Base-by-base conservation (phyloP, 2,888 invertebrate genomes). In the Ditylenchus weischeri region DNA sequence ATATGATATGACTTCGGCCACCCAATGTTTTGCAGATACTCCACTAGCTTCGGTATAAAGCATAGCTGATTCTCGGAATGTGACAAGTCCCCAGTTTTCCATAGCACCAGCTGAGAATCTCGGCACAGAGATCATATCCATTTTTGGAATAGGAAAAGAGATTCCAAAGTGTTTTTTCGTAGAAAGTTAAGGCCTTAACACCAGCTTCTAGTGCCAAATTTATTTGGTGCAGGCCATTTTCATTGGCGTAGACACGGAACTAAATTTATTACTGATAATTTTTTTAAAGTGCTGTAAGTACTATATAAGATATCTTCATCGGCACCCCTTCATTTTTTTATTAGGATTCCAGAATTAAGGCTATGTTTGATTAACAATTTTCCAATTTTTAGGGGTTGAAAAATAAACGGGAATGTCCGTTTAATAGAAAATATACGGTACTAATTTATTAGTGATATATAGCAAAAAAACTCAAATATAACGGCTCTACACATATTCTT, bases 1-100 rank as follows among this genome's bases (percentile, higher is more conserved):
- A n/a, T n/a, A n/a, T n/a, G 82, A 84, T 49, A 87, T 86, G 0
- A 92, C 91, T 21, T 93, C 85, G 0, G 93, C 93, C 78, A 93
- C 90, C 85, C 89, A 43, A 8, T 43, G 43, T 43, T 43, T 43
- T n/a, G 73, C 69, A 5, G 91, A 88, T 0, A 93, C 92, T 0
- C 93, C 91, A 83, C 93, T 91, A 78, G 90, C 88, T 0, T 91
- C 90, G 85, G 96, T 95, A 7, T 93, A 91, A 48, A 76, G 71
- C 5, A 74, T 58, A 19, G 63, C 49, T 11, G 66, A 60, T 57
- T 74, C 73, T 43, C 94, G 88, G 83, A 91, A 92, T 19, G 92
- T 92, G 43, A 92, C 90, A 35, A 92, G 86, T 8, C 95, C 95
- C 95, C 95, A 96, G 84, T 96, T 96, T 85, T 69, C 74, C 74